These are phyloP conservation scores for Drosophila robusta DNA, from an alignment of 2,888 invertebrate species.

Conservation along the genomic window DNA sequence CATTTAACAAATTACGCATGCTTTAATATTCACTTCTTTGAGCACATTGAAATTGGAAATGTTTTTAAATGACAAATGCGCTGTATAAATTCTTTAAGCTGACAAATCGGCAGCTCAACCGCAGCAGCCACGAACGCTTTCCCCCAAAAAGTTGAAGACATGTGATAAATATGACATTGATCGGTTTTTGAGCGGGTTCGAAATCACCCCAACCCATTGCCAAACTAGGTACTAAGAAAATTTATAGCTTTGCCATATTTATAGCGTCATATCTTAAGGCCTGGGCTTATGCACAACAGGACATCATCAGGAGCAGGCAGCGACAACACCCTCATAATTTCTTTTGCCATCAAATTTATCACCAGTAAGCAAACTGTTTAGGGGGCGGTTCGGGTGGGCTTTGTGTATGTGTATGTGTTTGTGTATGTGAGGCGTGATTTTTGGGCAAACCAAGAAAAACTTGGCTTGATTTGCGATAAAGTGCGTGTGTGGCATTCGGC, in stretches of 20 bases:
- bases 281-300: conserved; percentile 69
- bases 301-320: conserved; percentile 71
- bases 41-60: conserved; percentile 2
- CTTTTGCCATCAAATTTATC: conserved; percentile 78
- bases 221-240: conserved; percentile 50
- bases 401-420: conserved; percentile 16
- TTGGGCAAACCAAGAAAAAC: conserved; percentile 47
- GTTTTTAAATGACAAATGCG: conserved; percentile 1
- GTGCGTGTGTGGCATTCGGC: conserved; percentile 58
- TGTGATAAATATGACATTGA: conserved; percentile 81
- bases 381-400: background rate
- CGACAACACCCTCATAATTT: conserved; percentile 77
- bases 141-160: conserved; percentile 48
- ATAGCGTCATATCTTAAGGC: conserved; percentile 72
- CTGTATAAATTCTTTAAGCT: conserved; percentile 19
- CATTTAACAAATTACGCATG: conserved; percentile 44
- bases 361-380: conserved; percentile 52
- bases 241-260: conserved; percentile 77
- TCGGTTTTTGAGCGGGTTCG: conserved; percentile 76
- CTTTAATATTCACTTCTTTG: conserved; percentile 40
- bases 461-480: conserved; percentile 82
- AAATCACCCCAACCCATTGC: background rate
- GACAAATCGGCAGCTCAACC: conserved; percentile 31
- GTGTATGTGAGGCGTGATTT: conserved; percentile 68
- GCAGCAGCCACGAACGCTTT: conserved; percentile 18